These are phyloP conservation scores for Oscheius sp. DNA, from an alignment of 2,888 invertebrate species.

Conservation along the genomic window DNA sequence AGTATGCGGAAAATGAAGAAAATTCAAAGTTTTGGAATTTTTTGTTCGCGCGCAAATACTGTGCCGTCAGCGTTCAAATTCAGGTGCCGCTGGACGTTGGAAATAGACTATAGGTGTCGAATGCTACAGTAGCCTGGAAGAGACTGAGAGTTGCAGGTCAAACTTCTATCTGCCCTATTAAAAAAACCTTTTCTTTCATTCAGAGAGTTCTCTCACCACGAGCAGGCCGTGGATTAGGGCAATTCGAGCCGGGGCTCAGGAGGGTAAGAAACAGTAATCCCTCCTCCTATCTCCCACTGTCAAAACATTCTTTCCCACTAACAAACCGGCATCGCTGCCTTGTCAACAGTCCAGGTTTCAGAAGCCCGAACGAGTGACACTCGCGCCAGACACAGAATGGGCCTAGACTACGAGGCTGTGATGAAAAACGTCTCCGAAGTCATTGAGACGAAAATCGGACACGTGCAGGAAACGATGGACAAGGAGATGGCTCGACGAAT, in stretches of 20 bases:
- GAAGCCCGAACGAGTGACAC: conserved; percentile 10
- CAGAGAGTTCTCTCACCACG: not conserved
- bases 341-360: not conserved
- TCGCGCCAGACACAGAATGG: not conserved
- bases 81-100: no score
- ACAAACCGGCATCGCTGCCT: not conserved
- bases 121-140: not conserved
- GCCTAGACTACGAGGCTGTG: not conserved
- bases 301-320: not conserved
- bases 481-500: conserved; percentile 14
- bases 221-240: conserved; percentile 13
- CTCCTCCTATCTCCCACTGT: not conserved
- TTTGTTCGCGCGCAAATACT: no score
- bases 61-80: no score
- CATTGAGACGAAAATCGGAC: not conserved
- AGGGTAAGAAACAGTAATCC: conserved; percentile 3
- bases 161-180: not conserved
- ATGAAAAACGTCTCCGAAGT: conserved; percentile 27
- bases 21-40: no score
- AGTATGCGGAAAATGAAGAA: no score
- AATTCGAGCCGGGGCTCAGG: conserved; percentile 3
- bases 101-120: no score
- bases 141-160: not conserved
- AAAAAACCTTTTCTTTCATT: not conserved
- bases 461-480: conserved; percentile 15